Conservation (phyloP, 2,888 invertebrate species). For the Pegoplata infirma region DNA sequence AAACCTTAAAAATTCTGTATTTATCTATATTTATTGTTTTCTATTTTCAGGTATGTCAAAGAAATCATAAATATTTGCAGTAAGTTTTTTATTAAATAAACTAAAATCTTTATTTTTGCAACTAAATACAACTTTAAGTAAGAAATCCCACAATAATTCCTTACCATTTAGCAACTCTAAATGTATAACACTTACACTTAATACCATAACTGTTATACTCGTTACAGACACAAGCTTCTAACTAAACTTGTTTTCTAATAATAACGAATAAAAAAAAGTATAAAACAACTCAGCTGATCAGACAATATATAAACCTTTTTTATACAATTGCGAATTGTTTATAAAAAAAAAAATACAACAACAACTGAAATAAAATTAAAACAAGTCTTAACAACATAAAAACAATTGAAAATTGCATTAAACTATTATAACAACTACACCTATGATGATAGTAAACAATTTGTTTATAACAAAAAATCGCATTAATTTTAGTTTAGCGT, state of each 20-base stretch:
- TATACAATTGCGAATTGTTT: conserved; percentile 51
- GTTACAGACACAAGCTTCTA: conserved; percentile 18
- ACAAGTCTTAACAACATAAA: conserved; percentile 58
- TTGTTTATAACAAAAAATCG: neutral
- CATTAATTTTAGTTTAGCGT: conserved; percentile 28
- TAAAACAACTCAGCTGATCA: conserved; percentile 55
- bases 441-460: neutral
- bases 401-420: conserved; percentile 52
- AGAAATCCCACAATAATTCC: too few relatives aligned
- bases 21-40: too few relatives aligned
- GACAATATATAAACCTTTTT: conserved; percentile 34
- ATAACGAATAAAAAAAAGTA: conserved; percentile 31
- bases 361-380: conserved; percentile 50
- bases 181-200: conserved; percentile 41
- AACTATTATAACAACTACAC: conserved; percentile 34
- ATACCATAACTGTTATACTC: conserved; percentile 45
- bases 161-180: conserved; percentile 42
- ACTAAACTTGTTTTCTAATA: conserved; percentile 60
- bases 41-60: too few relatives aligned
- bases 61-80: too few relatives aligned
- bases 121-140: too few relatives aligned
- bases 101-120: too few relatives aligned
- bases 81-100: too few relatives aligned
- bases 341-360: conserved; percentile 34
- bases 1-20: too few relatives aligned